Conservation (phyloP, 2,797 vertebrate species). For the Chaetodon trifasciatus region DNA sequence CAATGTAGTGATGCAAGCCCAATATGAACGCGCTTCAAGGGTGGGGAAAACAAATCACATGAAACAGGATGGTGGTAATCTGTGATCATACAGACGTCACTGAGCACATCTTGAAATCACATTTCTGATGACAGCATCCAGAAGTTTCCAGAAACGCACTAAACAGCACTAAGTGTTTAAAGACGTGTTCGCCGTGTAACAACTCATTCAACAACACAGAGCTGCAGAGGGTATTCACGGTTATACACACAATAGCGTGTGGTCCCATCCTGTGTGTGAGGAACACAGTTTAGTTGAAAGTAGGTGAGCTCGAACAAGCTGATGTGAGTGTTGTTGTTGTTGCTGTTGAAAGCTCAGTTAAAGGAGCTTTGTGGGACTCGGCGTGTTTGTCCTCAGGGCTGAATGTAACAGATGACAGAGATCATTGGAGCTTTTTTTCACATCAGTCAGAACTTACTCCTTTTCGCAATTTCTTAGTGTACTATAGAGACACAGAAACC, state of each 20-base stretch:
- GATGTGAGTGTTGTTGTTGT: conserved; percentile 48
- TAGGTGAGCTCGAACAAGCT: conserved; percentile 55
- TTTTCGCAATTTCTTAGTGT: conserved; percentile 58
- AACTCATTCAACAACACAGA: not conserved
- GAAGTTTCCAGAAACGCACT: conserved; percentile 3
- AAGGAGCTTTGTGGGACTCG: conserved; percentile 74
- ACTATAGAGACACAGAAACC: conserved; percentile 55
- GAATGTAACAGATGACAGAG: conserved; percentile 78
- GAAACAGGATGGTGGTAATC: conserved; percentile 32
- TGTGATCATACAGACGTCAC: conserved; percentile 54
- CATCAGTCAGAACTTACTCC: conserved; percentile 68
- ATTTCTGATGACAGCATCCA: conserved; percentile 19
- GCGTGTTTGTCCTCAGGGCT: conserved; percentile 78
- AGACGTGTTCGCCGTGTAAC: conserved; percentile 1
- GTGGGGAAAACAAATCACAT: conserved; percentile 38
- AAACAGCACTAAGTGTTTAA: not conserved
- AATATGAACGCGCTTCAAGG: conserved; percentile 45
- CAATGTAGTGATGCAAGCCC: conserved; percentile 44
- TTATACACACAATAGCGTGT: conserved; percentile 26
- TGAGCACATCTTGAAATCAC: conserved; percentile 31
- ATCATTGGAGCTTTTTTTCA: conserved; percentile 68
- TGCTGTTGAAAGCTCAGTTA: conserved; percentile 67
- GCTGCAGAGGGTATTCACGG: not conserved
- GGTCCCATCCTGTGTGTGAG: conserved; percentile 37
- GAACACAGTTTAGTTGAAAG: conserved; percentile 61